Base-by-base conservation (phyloP, 2,113 vertebrate species). In the Pelvicachromis taeniatus region DNA sequence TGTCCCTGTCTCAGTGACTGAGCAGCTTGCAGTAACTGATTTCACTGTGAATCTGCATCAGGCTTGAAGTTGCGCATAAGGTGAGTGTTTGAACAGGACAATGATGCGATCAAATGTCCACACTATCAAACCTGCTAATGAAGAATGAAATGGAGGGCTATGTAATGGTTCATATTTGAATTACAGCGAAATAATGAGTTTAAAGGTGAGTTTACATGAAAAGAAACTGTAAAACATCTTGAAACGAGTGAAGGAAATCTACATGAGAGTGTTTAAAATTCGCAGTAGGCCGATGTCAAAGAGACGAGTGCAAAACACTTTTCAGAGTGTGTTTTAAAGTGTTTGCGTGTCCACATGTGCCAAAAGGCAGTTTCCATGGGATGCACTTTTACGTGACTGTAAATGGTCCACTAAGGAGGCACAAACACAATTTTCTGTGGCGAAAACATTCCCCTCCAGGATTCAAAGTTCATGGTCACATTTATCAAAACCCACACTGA, bases 401-500 rank as follows among this genome's bases (percentile, higher is more conserved):
- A 75, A 75, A 52, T 50, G 16, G 45, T 75, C 45, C 70, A 75
- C 17, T 13, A 75, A 52, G 29, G 0, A 52, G 70, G 26, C 23
- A 31, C 45, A 52, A 17, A 75, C 45, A 31, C 68, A 52, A n/a
- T 75, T 50, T 75, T 52, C 38, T 84, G 33, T 31, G 33, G 21
- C 50, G 54, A 82, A 55, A 68, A 54, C 83, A 4, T n/a, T 23
- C 38, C 45, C 42, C 81, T 70, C 19, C 29, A 73, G 59, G 73
- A 59, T 58, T 73, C 33, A 77, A 7, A 75, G 73, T 87, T 80
- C 81, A 75, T 21, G 38, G 59, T 17, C 35, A 40, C 61, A 65
- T 88, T 79, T 61, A 80, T 82, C 48, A 83, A 88, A 91, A 90
- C 50, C 35, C 35, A 87, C 77, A 78, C 5, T 82, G 19, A 80